These are phyloP conservation scores for Pipistrellus nathusii DNA, from an alignment of 2,797 vertebrate species.

Conservation along the genomic window DNA sequence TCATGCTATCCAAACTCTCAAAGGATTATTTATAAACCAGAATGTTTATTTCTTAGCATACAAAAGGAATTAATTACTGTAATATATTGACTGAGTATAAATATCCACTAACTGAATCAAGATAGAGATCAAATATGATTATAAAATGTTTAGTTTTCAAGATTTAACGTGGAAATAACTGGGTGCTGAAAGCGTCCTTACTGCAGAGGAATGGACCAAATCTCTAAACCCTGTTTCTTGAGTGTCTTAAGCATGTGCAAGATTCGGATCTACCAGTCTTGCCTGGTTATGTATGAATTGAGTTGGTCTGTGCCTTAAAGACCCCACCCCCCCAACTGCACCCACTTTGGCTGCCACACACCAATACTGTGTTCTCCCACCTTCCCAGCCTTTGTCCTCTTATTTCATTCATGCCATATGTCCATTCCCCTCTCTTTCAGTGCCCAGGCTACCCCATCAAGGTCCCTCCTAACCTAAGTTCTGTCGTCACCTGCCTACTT, in stretches of 20 bases:
- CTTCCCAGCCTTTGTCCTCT: neutral
- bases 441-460: neutral
- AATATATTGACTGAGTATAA: slow-evolving; percentile 23
- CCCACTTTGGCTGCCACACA: neutral
- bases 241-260: neutral
- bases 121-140: slow-evolving; percentile 8
- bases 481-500: neutral
- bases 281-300: neutral
- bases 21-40: neutral
- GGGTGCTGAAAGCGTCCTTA: neutral
- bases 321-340: neutral
- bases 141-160: neutral
- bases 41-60: slow-evolving; percentile 30
- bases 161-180: neutral
- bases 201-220: neutral
- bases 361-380: neutral
- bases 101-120: neutral
- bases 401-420: neutral
- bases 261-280: neutral
- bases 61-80: neutral
- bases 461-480: neutral
- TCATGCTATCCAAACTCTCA: slow-evolving; percentile 14
- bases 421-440: neutral
- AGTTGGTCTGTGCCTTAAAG: neutral
- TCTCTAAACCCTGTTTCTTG: neutral